Base-by-base conservation (phyloP, 1,140 invertebrate genomes). In the Platyura marginata region DNA sequence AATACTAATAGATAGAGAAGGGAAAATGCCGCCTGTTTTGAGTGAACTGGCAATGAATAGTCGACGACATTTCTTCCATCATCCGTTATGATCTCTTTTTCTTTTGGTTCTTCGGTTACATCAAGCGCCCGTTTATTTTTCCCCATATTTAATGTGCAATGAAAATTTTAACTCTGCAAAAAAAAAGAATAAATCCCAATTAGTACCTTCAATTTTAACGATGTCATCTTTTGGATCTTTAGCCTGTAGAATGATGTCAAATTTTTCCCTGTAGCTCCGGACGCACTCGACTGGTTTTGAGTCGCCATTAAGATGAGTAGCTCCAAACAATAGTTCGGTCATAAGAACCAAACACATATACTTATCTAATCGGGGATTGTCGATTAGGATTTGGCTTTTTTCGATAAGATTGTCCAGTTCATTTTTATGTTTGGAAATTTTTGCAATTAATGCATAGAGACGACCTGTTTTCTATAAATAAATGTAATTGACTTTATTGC, bases 311-410 rank as follows among this genome's bases (percentile, higher is more conserved):
- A 89, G 62, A n/a, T 53, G 44, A 56, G 71, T 70, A 63, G 83
- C 80, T 34, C 83, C 81, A 69, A 80, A 85, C n/a, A 90, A 57
- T 20, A 88, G 62, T 60, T 91, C 86, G 33, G 81, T 77, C 45
- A 88, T 75, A 5, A 90, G 63, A 50, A 89, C 67, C 61, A 70
- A 74, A 1, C 79, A 75, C 39, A 91, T 57, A 64, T 72, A 74
- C 2, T 69, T 65, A 54, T 87, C 71, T 46, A 87, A 65, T 39
- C 71, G 65, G 18, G 71, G 59, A 55, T 83, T 77, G 44, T 79
- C 76, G 44, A 69, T 59, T 25, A 86, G 61, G 44, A 83, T 61
- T 53, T 69, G 55, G 41, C 68, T 72, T 46, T 68, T 62, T 47
- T 69, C 61, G 32, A 88, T 63, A 33, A 89, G 61, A 41, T 69